Conservation (phyloP, 92 coral and sea anemone genomes). For the Porites cylindrica region DNA sequence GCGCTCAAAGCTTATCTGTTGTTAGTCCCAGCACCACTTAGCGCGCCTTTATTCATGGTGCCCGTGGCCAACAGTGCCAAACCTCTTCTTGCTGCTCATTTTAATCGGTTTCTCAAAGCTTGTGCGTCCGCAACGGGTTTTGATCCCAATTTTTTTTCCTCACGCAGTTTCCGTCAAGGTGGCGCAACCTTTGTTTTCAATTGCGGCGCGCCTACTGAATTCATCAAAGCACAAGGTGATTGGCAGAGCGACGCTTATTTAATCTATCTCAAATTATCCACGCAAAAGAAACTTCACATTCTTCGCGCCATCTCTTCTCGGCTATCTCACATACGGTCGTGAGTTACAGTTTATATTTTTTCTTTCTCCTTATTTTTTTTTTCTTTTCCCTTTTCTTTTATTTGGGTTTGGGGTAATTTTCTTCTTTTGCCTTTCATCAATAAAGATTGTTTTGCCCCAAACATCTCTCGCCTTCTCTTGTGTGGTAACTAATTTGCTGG, state of each 20-base stretch:
- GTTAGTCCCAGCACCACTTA: conserved; percentile 13
- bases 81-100: conserved; percentile 25
- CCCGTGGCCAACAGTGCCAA: background rate
- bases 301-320: conserved; percentile 2
- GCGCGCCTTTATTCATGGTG: background rate
- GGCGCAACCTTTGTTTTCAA: conserved; percentile 17
- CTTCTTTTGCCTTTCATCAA: background rate
- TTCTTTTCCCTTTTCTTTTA: background rate
- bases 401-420: conserved; percentile 15
- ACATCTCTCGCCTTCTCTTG: no score
- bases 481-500: no score
- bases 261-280: conserved; percentile 1
- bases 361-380: background rate
- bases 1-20: background rate
- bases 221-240: conserved; percentile 41
- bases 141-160: conserved; percentile 33
- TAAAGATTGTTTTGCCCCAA: background rate
- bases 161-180: conserved; percentile 31
- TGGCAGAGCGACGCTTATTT: conserved; percentile 13
- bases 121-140: background rate
- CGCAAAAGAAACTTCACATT: conserved; percentile 1
- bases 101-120: conserved; percentile 15
- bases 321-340: background rate
- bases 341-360: background rate
- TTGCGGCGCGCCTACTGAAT: conserved; percentile 12